Conservation (phyloP, 1,140 invertebrate species). For the Papilio machaon region DNA sequence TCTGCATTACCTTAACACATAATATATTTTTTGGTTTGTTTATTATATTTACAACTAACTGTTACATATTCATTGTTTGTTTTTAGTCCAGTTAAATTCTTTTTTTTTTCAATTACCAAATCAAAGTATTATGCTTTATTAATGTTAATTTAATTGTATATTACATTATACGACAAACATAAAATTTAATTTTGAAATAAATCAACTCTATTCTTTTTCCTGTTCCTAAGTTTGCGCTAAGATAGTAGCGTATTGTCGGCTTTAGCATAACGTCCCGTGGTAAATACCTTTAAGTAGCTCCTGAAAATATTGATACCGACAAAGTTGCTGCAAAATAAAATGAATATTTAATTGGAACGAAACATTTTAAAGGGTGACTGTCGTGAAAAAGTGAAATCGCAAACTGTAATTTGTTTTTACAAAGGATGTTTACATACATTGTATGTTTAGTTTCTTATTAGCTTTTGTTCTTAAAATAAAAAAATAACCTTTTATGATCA, state of each 20-base stretch:
- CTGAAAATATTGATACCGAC: slow-evolving; percentile 32
- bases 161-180: neutral
- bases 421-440: neutral
- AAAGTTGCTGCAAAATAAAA: slow-evolving; percentile 18
- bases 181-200: neutral
- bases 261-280: slow-evolving; percentile 36
- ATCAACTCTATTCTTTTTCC: neutral
- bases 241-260: slow-evolving; percentile 49
- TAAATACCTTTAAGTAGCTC: slow-evolving; percentile 42
- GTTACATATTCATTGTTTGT: neutral
- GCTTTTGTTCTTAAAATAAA: too few relatives aligned
- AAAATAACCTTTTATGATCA: too few relatives aligned
- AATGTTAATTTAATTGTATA: neutral
- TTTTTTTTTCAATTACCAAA: neutral
- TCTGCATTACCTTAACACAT: too few relatives aligned
- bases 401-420: neutral
- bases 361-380: neutral
- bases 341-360: slow-evolving; percentile 6
- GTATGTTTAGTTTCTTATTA: too few relatives aligned
- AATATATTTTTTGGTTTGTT: neutral
- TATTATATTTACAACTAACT: neutral
- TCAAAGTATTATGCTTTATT: neutral
- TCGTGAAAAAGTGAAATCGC: neutral
- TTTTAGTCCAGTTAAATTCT: neutral
- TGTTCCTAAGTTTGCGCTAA: slow-evolving; percentile 25